Base-by-base conservation (phyloP, 35 echinoderm and acorn worm genomes). In the Strongylocentrotus purpuratus region DNA sequence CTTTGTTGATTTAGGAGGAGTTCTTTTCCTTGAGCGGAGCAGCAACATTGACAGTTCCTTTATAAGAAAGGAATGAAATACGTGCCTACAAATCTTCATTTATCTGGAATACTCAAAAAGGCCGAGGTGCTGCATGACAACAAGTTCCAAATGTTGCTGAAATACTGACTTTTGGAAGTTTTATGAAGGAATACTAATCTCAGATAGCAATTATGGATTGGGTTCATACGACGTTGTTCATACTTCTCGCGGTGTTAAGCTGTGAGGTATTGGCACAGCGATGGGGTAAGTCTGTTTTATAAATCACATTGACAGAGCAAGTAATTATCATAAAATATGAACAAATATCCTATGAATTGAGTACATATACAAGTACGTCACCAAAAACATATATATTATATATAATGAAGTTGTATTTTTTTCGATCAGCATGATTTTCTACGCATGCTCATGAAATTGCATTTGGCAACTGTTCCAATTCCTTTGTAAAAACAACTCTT, bases 111-210 rank as follows among this genome's bases (percentile, higher is more conserved):
- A 55, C 7, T 55, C 15, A 15, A 55, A 55, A 55, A 15, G 7
- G 9, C 15, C 15, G 1, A 78, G 22, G 65, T 28, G 5, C 25
- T 70, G 61, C 20, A 28, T 28, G 22, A n/a, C 65, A 7, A 5
- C 4, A 78, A n/a, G 4, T 22, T 5, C 65, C 65, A 78, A 78
- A 78, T 78, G 65, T 28, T 78, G 20, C 65, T 78, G 22, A 78
- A 78, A 78, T 78, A 22, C 20, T 78, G 20, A 78, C 65, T 78
- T 78, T 89, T 32, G 87, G 87, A 89, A 45, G 87, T 33, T 89
- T 89, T 89, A 89, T 45, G 87, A 89, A 89, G 87, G 87, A 89
- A 89, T 89, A 89, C 45, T 89, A 45, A 15, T 89, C 87, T 45
- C 32, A 12, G 45, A 89, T 89, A 32, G 32, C 87, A 25, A 17